Evolutionary conservation across 2,888 invertebrate genomes (phyloP).

Genomic region (Carabus problematicus): DNA sequence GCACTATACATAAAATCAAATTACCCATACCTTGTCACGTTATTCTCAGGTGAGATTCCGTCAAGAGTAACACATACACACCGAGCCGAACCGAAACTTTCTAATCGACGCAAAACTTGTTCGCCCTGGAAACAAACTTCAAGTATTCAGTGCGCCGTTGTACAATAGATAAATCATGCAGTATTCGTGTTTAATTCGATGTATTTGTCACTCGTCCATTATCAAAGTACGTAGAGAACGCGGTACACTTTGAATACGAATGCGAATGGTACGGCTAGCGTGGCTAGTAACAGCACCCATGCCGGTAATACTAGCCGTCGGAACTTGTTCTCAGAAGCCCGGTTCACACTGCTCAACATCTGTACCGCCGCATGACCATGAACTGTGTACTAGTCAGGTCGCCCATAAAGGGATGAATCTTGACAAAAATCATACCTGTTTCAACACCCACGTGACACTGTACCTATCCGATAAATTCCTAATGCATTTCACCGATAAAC

Average conservation of each 20-base stretch:
- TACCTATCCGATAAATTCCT: no score
- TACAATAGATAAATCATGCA: no score
- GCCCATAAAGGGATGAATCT: no score
- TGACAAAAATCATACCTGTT: no score
- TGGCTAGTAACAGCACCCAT: conserved; percentile 39
- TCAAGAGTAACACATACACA: conserved; percentile 17
- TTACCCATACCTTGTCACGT: conserved; percentile 42
- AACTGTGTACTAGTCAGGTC: conserved; percentile 11
- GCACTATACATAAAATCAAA: conserved; percentile 38
- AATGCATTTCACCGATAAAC: no score
- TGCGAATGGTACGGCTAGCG: conserved; percentile 40
- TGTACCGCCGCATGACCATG: conserved; percentile 30
- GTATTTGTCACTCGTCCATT: conserved; percentile 28
- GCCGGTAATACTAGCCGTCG: conserved; percentile 42
- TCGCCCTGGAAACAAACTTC: conserved; percentile 31
- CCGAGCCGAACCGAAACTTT: conserved; percentile 21
- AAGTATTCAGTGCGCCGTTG: no score
- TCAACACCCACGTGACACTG: no score
- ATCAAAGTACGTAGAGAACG: conserved; percentile 32
- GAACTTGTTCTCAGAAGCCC: conserved; percentile 39
- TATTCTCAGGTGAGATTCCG: conserved; percentile 42
- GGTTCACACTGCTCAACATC: conserved; percentile 28
- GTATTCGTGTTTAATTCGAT: conserved; percentile 7
- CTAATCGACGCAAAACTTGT: conserved; percentile 37
- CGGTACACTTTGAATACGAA: conserved; percentile 43